Base-by-base conservation (phyloP, 2,888 invertebrate species). In the Lycophotia porphyrea region DNA sequence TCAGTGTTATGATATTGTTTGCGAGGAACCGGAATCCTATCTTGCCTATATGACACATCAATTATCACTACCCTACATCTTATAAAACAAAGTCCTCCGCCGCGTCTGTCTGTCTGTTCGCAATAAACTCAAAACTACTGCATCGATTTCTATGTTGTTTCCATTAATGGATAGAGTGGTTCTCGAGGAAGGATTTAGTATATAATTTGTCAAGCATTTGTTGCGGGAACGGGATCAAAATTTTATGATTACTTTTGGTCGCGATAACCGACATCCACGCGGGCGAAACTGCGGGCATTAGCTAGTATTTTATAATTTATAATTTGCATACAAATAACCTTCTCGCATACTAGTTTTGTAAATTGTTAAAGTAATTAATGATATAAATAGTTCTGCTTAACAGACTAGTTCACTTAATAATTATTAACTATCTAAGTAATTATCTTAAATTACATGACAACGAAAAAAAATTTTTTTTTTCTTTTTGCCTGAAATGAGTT, bases 341-440 rank as follows among this genome's bases (percentile, higher is more conserved):
- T 61, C 24, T n/a, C 24, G 18, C 15, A 49, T 11, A 27, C 11
- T 36, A 34, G n/a, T 36, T 36, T 68, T 21, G 7, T 21, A 39
- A 27, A 3, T 73, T 31, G 8, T 34, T 64, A 31, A 39, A 42
- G 34, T 24, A 21, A 72, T 36, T 27, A 36, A 24, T 36, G 44
- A 24, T 72, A 21, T 18, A 72, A 13, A 72, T 36, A 24, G 58
- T 73, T 73, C n/a, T 21, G 74, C 36, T 74, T 47, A 44, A 44
- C 44, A 18, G 44, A 60, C 58, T 44, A 60, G n/a, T 31, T 3
- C 18, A 31, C 8, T 31, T 58, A 55, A 58, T 31, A 1, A 58
- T 49, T 47, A 58, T 7, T 31, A 31, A 18, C 5, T 9, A 15
- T 21, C 21, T 39, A 39, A 9, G 11, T 47, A 47, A 21, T 8